These are phyloP conservation scores for Drosophila pseudoananassae DNA, from an alignment of 1,140 invertebrate species.

Conservation along the genomic window DNA sequence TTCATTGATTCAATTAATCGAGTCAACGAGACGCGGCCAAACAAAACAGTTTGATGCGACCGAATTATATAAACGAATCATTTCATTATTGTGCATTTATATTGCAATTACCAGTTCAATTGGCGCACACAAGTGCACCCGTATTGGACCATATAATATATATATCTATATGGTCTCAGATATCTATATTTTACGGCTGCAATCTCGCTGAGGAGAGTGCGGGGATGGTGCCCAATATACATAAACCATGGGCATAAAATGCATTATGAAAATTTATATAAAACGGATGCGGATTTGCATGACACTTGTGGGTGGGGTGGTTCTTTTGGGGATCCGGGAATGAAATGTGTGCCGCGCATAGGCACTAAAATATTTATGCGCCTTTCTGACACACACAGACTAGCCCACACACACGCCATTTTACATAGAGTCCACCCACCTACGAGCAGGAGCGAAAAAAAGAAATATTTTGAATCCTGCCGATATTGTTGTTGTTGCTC, in stretches of 20 bases:
- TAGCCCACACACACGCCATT: constrained; percentile 3
- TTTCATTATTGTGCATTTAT: constrained; percentile 52
- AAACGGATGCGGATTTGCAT: constrained; percentile 56
- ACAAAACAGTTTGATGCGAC: constrained; percentile 46
- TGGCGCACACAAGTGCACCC: constrained; percentile 10
- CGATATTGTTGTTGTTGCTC: constrained; percentile 24
- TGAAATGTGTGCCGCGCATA: constrained; percentile 57
- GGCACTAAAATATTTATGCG: constrained; percentile 75
- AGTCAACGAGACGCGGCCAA: constrained; percentile 24
- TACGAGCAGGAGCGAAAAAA: neutral
- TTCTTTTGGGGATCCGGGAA: constrained; percentile 4
- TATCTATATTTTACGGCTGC: constrained; percentile 40
- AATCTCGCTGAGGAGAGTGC: constrained; percentile 16
- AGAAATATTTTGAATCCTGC: constrained; percentile 15
- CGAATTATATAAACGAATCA: constrained; percentile 50
- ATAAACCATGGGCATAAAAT: constrained; percentile 55
- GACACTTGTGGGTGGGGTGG: constrained; percentile 42
- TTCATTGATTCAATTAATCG: constrained; percentile 51
- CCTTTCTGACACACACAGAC: constrained; percentile 38
- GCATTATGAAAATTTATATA: constrained; percentile 72
- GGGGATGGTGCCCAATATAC: constrained; percentile 35
- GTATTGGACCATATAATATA: constrained; percentile 1
- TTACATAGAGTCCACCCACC: constrained; percentile 1
- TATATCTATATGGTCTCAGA: constrained; percentile 1
- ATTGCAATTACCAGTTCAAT: constrained; percentile 51